Percentiles rank a stretch among this genome's conserved stretches.
Conservation (phyloP, 1,140 invertebrate genomes). For the Caerostris darwini region DNA sequence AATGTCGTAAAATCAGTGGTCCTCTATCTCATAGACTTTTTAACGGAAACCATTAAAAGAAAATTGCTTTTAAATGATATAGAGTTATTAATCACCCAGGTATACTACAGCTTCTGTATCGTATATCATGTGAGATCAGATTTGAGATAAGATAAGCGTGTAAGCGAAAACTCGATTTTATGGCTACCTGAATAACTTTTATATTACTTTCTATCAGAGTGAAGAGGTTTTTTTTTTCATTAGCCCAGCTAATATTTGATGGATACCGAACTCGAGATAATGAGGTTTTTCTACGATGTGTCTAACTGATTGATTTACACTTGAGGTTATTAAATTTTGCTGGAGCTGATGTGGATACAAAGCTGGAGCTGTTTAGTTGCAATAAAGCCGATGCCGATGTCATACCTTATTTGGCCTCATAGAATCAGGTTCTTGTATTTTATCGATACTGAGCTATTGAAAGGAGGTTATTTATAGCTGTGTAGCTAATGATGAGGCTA, state of each 20-base stretch:
- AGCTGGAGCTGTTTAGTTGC: background rate
- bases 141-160: background rate
- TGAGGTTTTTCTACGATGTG: background rate
- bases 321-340: slow-evolving; percentile 4
- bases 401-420: background rate
- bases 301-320: slow-evolving; percentile 23
- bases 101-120: background rate
- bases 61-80: slow-evolving; percentile 44
- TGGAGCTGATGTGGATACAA: background rate
- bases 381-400: background rate
- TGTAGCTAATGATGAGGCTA: background rate
- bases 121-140: slow-evolving; percentile 37
- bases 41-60: slow-evolving; percentile 24
- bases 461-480: background rate
- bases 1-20: background rate
- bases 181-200: background rate
- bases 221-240: background rate
- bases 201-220: background rate
- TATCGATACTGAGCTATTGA: background rate
- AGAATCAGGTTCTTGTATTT: background rate
- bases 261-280: background rate
- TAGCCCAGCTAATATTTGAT: background rate
- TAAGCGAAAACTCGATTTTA: background rate
- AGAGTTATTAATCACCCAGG: slow-evolving; percentile 23
- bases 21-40: background rate